phyloP scores from a whole-genome alignment of 2,113 vertebrate genomes.

The Oncorhynchus clarkii region DNA sequence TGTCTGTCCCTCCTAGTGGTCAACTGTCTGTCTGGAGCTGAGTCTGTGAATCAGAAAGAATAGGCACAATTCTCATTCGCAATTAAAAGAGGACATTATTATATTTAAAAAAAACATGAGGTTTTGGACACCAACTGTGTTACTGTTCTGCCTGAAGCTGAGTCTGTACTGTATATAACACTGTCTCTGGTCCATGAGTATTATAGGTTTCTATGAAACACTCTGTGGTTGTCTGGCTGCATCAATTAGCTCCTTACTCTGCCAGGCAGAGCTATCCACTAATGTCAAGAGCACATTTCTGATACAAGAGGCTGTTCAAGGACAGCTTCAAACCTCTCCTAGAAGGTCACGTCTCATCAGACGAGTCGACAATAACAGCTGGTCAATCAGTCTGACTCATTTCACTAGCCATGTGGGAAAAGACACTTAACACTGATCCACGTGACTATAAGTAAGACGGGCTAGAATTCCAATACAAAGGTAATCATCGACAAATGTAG shows the following conservation, averaged over 20 bases:
- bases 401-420: constrained; percentile 34
- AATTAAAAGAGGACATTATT: no score
- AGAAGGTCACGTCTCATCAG: constrained; percentile 42
- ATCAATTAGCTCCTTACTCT: constrained; percentile 41
- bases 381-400: constrained; percentile 43
- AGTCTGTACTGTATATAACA: constrained; percentile 32
- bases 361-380: constrained; percentile 61
- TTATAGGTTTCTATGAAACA: background rate
- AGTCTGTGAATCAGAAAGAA: background rate
- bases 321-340: constrained; percentile 43
- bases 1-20: constrained; percentile 5
- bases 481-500: background rate
- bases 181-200: background rate
- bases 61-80: no score
- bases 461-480: background rate
- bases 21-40: constrained; percentile 11
- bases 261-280: constrained; percentile 44
- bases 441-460: constrained; percentile 20
- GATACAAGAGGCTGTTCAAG: constrained; percentile 47
- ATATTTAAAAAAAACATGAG: no score
- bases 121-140: background rate
- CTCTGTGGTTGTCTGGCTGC: constrained; percentile 42
- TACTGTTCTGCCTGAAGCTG: constrained; percentile 3
- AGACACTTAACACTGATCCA: constrained; percentile 28
- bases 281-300: constrained; percentile 69